Conservation (phyloP, 2,888 invertebrate genomes). For the Synanthedon vespiformis region DNA sequence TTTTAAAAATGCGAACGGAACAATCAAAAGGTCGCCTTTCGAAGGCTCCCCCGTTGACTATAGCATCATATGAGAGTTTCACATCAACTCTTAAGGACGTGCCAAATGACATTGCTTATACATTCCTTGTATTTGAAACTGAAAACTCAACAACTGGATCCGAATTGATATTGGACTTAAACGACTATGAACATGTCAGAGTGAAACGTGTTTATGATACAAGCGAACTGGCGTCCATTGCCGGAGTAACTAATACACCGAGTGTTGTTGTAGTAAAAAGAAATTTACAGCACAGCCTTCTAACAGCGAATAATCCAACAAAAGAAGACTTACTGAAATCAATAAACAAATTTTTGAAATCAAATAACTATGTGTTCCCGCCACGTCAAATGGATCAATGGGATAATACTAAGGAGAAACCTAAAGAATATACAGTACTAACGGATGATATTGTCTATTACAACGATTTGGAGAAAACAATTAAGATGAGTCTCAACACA, state of each 20-base stretch:
- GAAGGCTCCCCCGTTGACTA: conserved; percentile 75
- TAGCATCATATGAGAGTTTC: conserved; percentile 63
- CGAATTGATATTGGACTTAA: conserved; percentile 76
- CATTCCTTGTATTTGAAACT: conserved; percentile 77
- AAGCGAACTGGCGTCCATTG: conserved; percentile 56
- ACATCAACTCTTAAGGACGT: conserved; percentile 65
- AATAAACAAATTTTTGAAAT: conserved; percentile 65
- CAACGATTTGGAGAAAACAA: conserved; percentile 87
- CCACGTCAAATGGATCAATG: conserved; percentile 19
- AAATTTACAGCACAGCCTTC: conserved; percentile 33
- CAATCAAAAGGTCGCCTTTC: conserved; percentile 68
- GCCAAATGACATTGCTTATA: conserved; percentile 59
- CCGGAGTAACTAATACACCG: conserved; percentile 64
- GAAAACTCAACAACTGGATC: conserved; percentile 73
- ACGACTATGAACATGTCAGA: conserved; percentile 64
- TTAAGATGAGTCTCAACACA: conserved; percentile 84
- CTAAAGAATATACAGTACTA: conserved; percentile 7
- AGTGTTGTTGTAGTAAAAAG: conserved; percentile 63
- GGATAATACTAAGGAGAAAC: conserved; percentile 22
- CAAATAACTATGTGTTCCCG: conserved; percentile 55
- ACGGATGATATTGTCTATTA: conserved; percentile 78
- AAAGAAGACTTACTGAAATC: conserved; percentile 54
- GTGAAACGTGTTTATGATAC: conserved; percentile 72
- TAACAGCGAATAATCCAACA: conserved; percentile 49
- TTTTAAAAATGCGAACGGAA: conserved; percentile 72